Conservation (phyloP, 2,797 vertebrate species). For the Nyctalus aviator region DNA sequence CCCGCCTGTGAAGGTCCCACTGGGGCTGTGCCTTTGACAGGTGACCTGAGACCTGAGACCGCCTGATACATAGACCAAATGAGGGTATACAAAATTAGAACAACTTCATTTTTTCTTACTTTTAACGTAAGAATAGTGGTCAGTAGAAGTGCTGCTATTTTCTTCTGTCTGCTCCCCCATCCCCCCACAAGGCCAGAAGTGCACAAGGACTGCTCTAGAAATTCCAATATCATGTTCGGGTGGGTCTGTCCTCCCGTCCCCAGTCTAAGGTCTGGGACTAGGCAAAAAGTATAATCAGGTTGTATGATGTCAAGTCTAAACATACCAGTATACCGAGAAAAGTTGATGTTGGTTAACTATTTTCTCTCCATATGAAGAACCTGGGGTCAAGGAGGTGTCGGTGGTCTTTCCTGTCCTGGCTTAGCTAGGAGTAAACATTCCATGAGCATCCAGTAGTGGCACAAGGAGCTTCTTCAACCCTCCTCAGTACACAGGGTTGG, state of each 20-base stretch:
- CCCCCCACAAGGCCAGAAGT: neutral
- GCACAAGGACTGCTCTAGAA: neutral
- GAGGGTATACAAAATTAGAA: neutral
- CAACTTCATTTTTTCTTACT: neutral
- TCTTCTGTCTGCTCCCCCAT: neutral
- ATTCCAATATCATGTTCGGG: accelerated
- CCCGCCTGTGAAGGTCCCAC: neutral
- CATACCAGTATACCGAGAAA: neutral
- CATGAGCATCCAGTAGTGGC: neutral
- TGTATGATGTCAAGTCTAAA: neutral
- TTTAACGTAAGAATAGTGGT: neutral
- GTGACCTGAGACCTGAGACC: neutral
- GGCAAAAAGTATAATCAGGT: neutral
- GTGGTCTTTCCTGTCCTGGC: neutral
- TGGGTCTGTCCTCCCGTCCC: neutral
- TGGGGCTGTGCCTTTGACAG: neutral
- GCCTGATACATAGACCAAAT: neutral
- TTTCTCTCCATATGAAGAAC: neutral
- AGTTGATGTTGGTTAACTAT: neutral
- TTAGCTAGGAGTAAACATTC: neutral
- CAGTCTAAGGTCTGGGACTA: neutral
- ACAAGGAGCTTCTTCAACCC: neutral
- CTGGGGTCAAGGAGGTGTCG: too few relatives aligned
- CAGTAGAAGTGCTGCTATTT: neutral
- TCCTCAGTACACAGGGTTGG: neutral